Percentiles rank a stretch among this genome's conserved stretches.
Conservation (phyloP, 1,140 invertebrate species). For the Drosophila nigrodunni region DNA sequence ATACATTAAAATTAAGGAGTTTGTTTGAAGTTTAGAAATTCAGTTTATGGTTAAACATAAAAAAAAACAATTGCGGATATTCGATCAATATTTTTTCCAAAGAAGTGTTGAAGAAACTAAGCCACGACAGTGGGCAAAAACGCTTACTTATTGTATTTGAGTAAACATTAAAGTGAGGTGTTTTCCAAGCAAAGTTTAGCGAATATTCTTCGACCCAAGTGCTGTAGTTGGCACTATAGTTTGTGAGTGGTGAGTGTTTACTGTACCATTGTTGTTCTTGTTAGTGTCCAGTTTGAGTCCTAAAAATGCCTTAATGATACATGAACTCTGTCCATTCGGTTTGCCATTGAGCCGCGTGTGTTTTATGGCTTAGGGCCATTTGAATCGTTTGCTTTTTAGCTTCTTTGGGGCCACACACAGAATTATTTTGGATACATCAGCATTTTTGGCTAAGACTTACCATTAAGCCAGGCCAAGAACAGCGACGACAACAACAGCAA, state of each 20-base stretch:
- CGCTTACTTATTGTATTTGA: too few species aligned
- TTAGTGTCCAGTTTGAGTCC: conserved; percentile 38
- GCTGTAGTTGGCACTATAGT: neutral
- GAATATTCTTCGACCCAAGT: too few species aligned
- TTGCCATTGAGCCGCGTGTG: conserved; percentile 72
- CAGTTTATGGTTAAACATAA: too few species aligned
- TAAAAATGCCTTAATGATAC: conserved; percentile 66
- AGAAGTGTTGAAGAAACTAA: too few species aligned
- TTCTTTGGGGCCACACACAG: conserved; percentile 13
- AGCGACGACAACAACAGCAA: conserved; percentile 1
- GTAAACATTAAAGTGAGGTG: too few species aligned
- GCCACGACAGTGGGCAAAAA: too few species aligned
- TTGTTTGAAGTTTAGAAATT: too few species aligned
- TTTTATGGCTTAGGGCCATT: conserved; percentile 76
- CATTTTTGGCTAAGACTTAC: conserved; percentile 51
- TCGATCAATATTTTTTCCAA: too few species aligned
- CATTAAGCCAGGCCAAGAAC: conserved; percentile 22
- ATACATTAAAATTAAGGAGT: too few species aligned
- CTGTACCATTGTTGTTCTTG: conserved; percentile 34
- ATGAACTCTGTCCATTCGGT: conserved; percentile 69
- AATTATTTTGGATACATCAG: conserved; percentile 61
- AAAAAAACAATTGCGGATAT: too few species aligned
- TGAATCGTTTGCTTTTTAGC: conserved; percentile 61
- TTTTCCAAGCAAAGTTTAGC: too few species aligned
- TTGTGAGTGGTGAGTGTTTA: neutral